A percentile compares a stretch with the other conserved stretches of the same genome.
Conservation (phyloP, 2,888 invertebrate genomes). For the Cephus sareptanus region DNA sequence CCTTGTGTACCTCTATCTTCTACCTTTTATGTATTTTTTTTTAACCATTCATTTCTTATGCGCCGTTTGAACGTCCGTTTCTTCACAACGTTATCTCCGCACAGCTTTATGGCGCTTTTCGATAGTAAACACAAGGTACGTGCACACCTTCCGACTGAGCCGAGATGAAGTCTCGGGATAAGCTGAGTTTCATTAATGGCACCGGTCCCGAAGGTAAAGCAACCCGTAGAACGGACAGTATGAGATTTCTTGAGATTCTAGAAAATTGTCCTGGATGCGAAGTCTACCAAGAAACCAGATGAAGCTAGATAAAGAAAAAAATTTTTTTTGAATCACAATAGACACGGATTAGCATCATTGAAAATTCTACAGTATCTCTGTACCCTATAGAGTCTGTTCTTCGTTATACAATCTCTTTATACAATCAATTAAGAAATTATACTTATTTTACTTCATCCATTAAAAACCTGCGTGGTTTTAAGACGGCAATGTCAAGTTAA, state of each 20-base stretch:
- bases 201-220: neutral
- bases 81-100: constrained; percentile 22
- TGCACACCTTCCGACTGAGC: neutral
- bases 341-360: too few relatives aligned
- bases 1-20: neutral
- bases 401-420: too few relatives aligned
- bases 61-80: neutral
- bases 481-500: constrained; percentile 12
- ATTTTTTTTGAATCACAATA: neutral
- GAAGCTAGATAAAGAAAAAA: neutral
- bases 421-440: too few relatives aligned
- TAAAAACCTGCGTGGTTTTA: too few relatives aligned
- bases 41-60: neutral
- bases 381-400: too few relatives aligned
- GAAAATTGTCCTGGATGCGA: neutral
- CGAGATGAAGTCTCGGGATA: neutral
- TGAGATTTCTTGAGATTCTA: neutral
- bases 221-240: neutral
- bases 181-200: neutral
- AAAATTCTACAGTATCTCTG: too few relatives aligned
- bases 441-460: too few relatives aligned
- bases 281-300: neutral
- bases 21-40: neutral
- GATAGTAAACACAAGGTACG: constrained; percentile 35
- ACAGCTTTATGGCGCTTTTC: constrained; percentile 42